Conservation (phyloP, 1,140 invertebrate species). For the Chlorops oryzae region DNA sequence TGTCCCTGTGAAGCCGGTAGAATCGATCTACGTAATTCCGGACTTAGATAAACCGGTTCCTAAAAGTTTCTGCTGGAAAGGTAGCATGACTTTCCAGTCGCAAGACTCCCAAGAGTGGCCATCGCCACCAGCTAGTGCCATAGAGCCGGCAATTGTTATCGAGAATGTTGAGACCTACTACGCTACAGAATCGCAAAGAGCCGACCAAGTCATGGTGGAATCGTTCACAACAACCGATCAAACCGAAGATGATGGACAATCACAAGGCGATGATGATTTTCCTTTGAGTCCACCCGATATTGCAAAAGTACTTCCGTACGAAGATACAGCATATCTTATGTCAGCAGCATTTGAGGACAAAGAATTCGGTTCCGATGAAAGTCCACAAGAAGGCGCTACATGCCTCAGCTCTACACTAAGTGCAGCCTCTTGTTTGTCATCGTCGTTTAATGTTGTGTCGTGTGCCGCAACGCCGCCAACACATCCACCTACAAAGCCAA, state of each 20-base stretch:
- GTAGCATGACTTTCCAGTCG: conserved; percentile 39
- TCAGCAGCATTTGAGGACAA: conserved; percentile 39
- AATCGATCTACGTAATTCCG: conserved; percentile 36
- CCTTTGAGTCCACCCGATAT: conserved; percentile 24
- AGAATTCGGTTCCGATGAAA: conserved; percentile 34
- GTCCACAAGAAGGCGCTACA: conserved; percentile 43
- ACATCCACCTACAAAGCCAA: background rate
- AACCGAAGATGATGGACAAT: conserved; percentile 54
- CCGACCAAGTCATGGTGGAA: conserved; percentile 61
- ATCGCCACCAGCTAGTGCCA: conserved; percentile 66
- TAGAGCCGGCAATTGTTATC: conserved; percentile 59
- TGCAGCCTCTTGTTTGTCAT: conserved; percentile 51
- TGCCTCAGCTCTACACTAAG: conserved; percentile 53
- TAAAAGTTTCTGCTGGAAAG: conserved; percentile 45
- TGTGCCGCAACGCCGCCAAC: conserved; percentile 34
- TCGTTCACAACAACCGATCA: conserved; percentile 53
- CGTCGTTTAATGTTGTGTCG: conserved; percentile 42
- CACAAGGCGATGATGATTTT: conserved; percentile 45
- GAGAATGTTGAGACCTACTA: conserved; percentile 80
- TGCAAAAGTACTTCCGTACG: conserved; percentile 40
- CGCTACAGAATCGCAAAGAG: conserved; percentile 64
- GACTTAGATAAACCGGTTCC: conserved; percentile 44
- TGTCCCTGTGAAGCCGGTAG: conserved; percentile 39
- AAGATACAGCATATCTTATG: conserved; percentile 45
- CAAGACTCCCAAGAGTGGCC: conserved; percentile 68